These are phyloP conservation scores for Atlantisia rogersi DNA, from an alignment of 2,113 vertebrate species.

Conservation along the genomic window DNA sequence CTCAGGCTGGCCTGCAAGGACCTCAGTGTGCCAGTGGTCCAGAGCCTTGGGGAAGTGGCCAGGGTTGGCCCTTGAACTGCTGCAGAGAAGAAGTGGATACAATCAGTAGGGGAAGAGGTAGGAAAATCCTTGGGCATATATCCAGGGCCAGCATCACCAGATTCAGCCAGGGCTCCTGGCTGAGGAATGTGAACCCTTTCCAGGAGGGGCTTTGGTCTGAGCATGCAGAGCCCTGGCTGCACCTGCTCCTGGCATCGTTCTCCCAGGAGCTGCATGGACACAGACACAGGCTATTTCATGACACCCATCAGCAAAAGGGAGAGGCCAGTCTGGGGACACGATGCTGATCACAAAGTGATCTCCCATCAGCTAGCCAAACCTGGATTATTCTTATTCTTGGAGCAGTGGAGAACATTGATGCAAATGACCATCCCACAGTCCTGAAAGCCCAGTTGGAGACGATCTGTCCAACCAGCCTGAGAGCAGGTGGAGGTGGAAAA, in stretches of 20 bases:
- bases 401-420: not conserved
- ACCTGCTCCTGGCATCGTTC: not conserved
- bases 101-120: not conserved
- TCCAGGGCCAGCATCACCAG: not conserved
- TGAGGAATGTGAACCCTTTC: not conserved
- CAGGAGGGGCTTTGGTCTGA: not conserved
- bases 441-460: not conserved
- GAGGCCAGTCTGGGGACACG: not conserved
- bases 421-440: not conserved
- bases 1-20: slow-evolving; percentile 22
- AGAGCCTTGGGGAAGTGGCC: slow-evolving; percentile 34
- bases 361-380: not conserved
- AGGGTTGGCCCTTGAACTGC: slow-evolving; percentile 31
- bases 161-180: not conserved
- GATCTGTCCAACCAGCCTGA: not conserved
- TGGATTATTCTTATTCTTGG: not conserved
- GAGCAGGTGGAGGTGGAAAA: not conserved
- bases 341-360: not conserved
- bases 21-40: slow-evolving; percentile 69
- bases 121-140: not conserved
- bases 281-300: not conserved
- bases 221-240: not conserved
- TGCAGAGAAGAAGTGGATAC: not conserved
- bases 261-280: not conserved
- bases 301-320: not conserved